Percentiles rank a stretch among this genome's conserved stretches.
Evolutionary conservation across 2,113 vertebrate species (phyloP).

Genomic region (Antechinus flavipes): DNA sequence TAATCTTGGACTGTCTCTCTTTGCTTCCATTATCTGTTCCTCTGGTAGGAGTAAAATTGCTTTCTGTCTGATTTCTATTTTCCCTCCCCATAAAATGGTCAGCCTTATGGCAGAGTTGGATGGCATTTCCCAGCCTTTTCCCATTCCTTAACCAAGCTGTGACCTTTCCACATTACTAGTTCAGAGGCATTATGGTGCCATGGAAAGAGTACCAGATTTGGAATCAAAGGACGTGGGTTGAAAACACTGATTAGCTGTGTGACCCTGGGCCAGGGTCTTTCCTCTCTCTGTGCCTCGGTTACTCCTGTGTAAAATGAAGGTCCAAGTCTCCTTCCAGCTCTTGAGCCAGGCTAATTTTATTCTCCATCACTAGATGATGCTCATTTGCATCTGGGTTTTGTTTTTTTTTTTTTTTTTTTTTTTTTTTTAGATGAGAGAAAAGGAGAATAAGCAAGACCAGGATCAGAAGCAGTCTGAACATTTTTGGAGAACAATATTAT

Average conservation of each 20-base stretch:
- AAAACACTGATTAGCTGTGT: neutral
- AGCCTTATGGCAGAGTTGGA: neutral
- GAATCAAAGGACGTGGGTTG: neutral
- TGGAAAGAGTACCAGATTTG: neutral
- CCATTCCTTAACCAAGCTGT: neutral
- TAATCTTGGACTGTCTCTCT: conserved; percentile 57
- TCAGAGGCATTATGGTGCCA: neutral
- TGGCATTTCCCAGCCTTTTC: neutral
- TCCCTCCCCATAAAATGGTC: conserved; percentile 27
- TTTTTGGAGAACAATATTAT: conserved; percentile 22
- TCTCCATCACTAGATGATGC: conserved; percentile 34
- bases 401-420: conserved; percentile 37
- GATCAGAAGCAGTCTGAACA: conserved; percentile 48
- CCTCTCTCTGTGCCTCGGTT: neutral
- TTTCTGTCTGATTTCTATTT: conserved; percentile 50
- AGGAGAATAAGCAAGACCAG: conserved; percentile 54
- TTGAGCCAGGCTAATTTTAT: neutral
- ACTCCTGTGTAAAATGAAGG: neutral
- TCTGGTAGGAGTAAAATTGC: neutral
- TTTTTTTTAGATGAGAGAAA: conserved; percentile 17
- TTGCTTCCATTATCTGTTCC: conserved; percentile 56
- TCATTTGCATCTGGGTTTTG: conserved; percentile 50
- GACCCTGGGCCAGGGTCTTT: neutral
- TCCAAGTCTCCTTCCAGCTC: neutral
- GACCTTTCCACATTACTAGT: neutral